Conservation (phyloP, 1,140 invertebrate genomes). For the Eurosta solidaginis region DNA sequence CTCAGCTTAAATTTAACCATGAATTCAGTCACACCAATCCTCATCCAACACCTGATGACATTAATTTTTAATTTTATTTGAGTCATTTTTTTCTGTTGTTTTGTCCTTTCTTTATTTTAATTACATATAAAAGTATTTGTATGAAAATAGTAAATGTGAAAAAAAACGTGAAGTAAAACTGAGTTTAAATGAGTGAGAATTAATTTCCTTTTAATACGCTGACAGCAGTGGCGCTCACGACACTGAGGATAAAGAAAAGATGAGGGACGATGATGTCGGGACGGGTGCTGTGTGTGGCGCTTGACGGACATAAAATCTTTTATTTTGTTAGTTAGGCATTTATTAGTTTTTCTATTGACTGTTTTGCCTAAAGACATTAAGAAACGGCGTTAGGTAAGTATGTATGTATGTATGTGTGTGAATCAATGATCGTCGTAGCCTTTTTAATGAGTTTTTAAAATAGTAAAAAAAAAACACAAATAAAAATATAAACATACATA, state of each 20-base stretch:
- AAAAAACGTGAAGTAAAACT: background rate
- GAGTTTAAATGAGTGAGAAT: background rate
- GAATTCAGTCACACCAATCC: background rate
- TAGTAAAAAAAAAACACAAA: background rate
- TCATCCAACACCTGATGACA: slow-evolving; percentile 16
- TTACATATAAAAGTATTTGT: background rate
- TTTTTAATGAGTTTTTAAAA: slow-evolving; percentile 13
- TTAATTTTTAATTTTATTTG: slow-evolving; percentile 2
- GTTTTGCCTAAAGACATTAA: background rate
- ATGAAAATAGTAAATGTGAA: background rate
- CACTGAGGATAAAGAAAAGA: background rate
- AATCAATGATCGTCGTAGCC: background rate
- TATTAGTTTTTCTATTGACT: background rate
- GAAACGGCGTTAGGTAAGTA: no score
- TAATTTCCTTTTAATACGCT: slow-evolving; percentile 23
- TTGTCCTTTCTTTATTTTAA: slow-evolving; percentile 23
- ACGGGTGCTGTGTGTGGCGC: background rate
- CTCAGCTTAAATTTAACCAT: background rate
- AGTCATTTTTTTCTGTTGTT: background rate
- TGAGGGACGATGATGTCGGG: background rate
- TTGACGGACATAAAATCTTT: background rate
- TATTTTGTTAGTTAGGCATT: background rate
- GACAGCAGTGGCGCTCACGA: background rate
- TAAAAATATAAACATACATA: background rate
- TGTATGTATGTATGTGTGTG: background rate